These are phyloP conservation scores for Drosophila serrata DNA, from an alignment of 1,140 invertebrate genomes.

Conservation along the genomic window DNA sequence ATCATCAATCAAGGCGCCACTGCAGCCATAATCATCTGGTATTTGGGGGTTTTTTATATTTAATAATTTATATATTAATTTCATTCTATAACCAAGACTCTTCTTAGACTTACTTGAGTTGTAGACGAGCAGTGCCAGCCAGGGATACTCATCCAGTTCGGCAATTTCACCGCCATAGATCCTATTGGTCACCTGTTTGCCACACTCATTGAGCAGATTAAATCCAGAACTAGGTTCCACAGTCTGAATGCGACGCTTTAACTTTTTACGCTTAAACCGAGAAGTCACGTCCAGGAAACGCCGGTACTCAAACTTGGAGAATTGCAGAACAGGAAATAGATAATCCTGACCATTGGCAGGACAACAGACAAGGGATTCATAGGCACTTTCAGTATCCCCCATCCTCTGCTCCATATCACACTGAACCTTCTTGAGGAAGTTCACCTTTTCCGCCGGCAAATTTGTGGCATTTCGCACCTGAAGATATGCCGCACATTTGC, in stretches of 20 bases:
- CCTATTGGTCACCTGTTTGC: conserved; percentile 78
- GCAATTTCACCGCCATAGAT: conserved; percentile 86
- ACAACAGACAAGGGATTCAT: conserved; percentile 72
- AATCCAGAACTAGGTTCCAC: conserved; percentile 72
- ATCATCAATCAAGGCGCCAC: conserved; percentile 87
- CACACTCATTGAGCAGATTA: conserved; percentile 83
- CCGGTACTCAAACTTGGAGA: conserved; percentile 80
- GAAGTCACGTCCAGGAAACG: conserved; percentile 75
- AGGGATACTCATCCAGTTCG: conserved; percentile 87
- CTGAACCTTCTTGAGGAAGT: conserved; percentile 82
- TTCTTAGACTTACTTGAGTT: conserved; percentile 73
- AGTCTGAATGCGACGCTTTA: conserved; percentile 76
- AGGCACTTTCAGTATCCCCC: neutral
- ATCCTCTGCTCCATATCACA: conserved; percentile 49
- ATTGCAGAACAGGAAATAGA: conserved; percentile 71
- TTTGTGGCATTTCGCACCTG: conserved; percentile 74
- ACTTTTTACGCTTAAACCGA: conserved; percentile 72
- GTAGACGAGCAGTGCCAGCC: conserved; percentile 91
- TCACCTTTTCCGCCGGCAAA: conserved; percentile 76
- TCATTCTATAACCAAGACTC: neutral
- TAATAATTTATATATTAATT: neutral
- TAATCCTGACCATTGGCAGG: conserved; percentile 79
- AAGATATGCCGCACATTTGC: conserved; percentile 71
- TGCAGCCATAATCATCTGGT: conserved; percentile 86
- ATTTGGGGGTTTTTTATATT: no score